Conservation (phyloP, 2,797 vertebrate species). For the Aviceda cuculoides region DNA sequence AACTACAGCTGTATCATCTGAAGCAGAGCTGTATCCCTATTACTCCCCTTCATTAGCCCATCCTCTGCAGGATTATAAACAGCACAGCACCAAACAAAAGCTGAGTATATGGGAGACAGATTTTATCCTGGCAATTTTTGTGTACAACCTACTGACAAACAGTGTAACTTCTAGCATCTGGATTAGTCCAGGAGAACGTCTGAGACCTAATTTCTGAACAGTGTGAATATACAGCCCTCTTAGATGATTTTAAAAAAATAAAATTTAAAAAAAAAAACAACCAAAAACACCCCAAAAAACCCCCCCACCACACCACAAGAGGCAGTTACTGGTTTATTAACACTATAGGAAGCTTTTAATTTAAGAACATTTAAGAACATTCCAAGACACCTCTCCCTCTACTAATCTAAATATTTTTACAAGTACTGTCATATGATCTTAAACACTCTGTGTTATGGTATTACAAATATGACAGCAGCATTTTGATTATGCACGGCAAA, state of each 20-base stretch:
- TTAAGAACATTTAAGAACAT: conserved; percentile 10
- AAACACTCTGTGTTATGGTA: conserved; percentile 7
- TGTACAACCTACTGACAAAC: not conserved
- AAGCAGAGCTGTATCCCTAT: not conserved
- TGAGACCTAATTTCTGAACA: not conserved
- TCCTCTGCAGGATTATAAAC: not conserved
- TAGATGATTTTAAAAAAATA: not conserved
- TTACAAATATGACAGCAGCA: conserved; percentile 51
- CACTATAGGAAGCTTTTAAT: not conserved
- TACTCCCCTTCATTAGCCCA: not conserved
- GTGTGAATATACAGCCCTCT: not conserved
- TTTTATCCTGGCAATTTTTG: not conserved
- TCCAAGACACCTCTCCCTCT: not conserved
- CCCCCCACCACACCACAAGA: accelerated
- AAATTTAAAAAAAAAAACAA: not conserved
- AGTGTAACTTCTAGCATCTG: not conserved
- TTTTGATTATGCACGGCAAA: conserved; percentile 42
- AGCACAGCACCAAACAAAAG: not conserved
- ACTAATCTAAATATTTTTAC: conserved; percentile 52
- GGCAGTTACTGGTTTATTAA: not conserved
- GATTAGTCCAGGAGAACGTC: not conserved
- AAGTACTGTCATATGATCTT: conserved; percentile 45
- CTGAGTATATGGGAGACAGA: accelerated
- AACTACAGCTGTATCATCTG: not conserved
- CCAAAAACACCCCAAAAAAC: too few species aligned